phyloP scores from a whole-genome alignment of 2,888 invertebrate species.

The Conistra vaccinii region DNA sequence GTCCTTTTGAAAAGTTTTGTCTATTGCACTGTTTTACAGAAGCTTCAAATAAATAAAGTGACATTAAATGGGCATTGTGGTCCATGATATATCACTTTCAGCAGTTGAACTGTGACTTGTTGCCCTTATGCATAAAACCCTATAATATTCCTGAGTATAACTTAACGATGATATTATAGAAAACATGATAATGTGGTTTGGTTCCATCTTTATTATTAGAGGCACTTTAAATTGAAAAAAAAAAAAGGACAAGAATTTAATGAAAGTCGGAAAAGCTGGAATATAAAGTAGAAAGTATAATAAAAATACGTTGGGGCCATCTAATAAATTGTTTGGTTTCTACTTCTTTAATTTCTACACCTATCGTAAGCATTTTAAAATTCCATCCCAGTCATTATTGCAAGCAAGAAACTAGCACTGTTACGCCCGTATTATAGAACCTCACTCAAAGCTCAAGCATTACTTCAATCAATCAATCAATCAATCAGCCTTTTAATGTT shows the following conservation, averaged over 20 bases:
- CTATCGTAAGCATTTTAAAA: background rate
- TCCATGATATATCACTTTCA: conserved; percentile 36
- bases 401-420: background rate
- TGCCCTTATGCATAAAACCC: conserved; percentile 8
- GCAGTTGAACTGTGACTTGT: conserved; percentile 1
- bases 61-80: conserved; percentile 6
- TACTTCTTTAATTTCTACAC: conserved; percentile 5
- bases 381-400: background rate
- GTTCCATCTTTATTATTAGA: conserved; percentile 12
- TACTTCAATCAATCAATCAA: no score
- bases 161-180: conserved; percentile 4
- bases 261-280: conserved; percentile 16
- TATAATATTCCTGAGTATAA: conserved; percentile 34
- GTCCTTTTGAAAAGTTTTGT: conserved; percentile 32
- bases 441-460: no score
- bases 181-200: conserved; percentile 22
- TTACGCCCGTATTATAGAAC: no score
- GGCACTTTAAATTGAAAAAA: background rate
- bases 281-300: conserved; percentile 20
- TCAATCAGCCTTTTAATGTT: no score
- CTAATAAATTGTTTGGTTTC: background rate
- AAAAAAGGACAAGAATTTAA: conserved; percentile 3
- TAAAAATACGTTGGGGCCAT: conserved; percentile 20
- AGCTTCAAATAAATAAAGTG: conserved; percentile 20
- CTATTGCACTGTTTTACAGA: conserved; percentile 39